Base-by-base conservation (phyloP, 1,140 invertebrate species). In the Cotesia typhae region DNA sequence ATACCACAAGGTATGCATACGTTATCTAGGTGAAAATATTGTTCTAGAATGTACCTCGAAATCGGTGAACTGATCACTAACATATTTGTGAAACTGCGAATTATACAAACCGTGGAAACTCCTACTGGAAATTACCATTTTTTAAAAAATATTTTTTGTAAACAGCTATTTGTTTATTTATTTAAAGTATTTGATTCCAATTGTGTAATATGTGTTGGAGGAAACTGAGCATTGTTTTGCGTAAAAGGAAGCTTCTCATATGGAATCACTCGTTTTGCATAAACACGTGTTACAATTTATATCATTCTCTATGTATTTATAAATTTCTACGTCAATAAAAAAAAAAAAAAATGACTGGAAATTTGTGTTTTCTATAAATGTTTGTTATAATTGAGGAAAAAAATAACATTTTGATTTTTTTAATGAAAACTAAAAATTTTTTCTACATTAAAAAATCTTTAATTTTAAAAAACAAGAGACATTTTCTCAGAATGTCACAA, bases 201-300 rank as follows among this genome's bases (percentile, higher is more conserved):
- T 59, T 66, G 64, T 38, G 20, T 10, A 67, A 60, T 35, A 53
- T 20, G 35, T 20, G 67, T 61, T 59, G 9, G 9, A 17, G 53
- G 57, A 67, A 10, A 61, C 10, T 52, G 10, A 0, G 67, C 72
- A 75, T 75, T 75, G 67, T 75, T 75, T 41, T 36, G 64, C 70
- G 67, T 75, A 77, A 75, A 75, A 74, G 76, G 71, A 75, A 71
- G 72, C 60, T 41, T 75, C 74, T 69, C 72, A 70, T 63, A 71
- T 59, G 47, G 71, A 57, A 60, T 72, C 65, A 47, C 2, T 47
- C 41, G 6, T 47, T 47, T 47, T 7, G 2, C 10, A 47, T 47
- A 7, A 47, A 47, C 6, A 9, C 41, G 41, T 47, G 5, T 4
- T 47, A 47, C 10, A 47, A 10, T 9, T 47, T 47, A 47, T 28